Percentiles rank a stretch among this genome's conserved stretches.
These are phyloP conservation scores for Malurus splendens DNA, from an alignment of 2,797 vertebrate genomes.

Conservation along the genomic window DNA sequence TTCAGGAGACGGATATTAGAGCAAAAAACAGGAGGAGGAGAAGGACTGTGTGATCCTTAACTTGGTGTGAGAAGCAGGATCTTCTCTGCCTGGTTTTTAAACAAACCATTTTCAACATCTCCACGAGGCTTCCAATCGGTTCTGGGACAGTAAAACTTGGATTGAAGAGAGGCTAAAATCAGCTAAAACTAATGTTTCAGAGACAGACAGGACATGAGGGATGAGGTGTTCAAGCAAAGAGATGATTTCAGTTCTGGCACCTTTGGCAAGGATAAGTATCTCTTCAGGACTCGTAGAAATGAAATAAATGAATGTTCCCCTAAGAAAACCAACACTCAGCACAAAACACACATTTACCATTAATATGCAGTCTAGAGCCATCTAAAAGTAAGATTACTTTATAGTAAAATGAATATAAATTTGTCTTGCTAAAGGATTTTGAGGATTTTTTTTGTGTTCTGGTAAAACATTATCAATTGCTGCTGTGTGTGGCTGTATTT, in stretches of 20 bases:
- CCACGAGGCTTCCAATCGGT: neutral
- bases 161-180: neutral
- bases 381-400: slow-evolving; percentile 33
- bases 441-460: slow-evolving; percentile 24
- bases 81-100: neutral
- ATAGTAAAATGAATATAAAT: slow-evolving; percentile 41
- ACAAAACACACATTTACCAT: neutral
- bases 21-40: neutral
- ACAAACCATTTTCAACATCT: neutral
- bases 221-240: slow-evolving; percentile 42
- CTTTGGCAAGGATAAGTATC: slow-evolving; percentile 33
- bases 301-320: neutral
- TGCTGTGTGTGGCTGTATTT: slow-evolving; percentile 59
- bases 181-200: neutral
- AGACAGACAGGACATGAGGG: slow-evolving; percentile 23
- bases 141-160: neutral
- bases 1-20: neutral
- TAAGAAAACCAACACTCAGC: neutral
- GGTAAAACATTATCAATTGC: slow-evolving; percentile 65
- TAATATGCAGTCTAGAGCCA: neutral
- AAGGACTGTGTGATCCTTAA: neutral
- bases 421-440: neutral
- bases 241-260: slow-evolving; percentile 43
- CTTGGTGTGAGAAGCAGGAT: neutral
- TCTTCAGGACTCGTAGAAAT: neutral